Base-by-base conservation (phyloP, 2,888 invertebrate genomes). In the Sphaerophoria taeniata region DNA sequence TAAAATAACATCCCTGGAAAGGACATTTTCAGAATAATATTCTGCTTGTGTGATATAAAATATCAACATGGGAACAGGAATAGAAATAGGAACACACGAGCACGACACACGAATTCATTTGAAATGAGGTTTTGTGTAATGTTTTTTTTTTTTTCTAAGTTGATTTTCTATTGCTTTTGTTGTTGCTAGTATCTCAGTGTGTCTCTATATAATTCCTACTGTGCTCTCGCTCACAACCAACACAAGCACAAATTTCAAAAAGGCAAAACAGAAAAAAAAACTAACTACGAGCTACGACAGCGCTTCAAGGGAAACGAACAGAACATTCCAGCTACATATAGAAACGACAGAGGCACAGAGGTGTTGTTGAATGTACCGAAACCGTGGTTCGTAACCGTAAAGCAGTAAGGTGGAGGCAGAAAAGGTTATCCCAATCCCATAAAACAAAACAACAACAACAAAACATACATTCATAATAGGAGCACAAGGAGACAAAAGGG, bases 251-350 rank as follows among this genome's bases (percentile, higher is more conserved):
- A 78, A 60, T 51, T 53, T 36, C 33, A 45, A 65, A 12, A 71
- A 73, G 70, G 72, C 79, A 76, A 85, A 7, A 6, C 2, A 43
- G 11, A 3, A 43, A 6, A 43, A 43, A 43, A 71, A 73, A 73
- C 70, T 76, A 76, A 85, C 80, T 80, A 80, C 80, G 53, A 85
- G 80, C 85, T n/a, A n/a, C n/a, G n/a, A n/a, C n/a, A n/a, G n/a
- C n/a, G 80, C 85, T 49, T 60, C 60, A 80, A 80, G 85, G 80
- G 85, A 80, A n/a, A n/a, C n/a, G 73, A 36, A 63, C 45, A 56
- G 51, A 55, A 63, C 69, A 53, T 53, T 36, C 11, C 39, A 43
- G 39, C 39, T 43, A 36, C 6, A 6, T 7, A 43, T 36, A 36
- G 36, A 4, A 36, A 34, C 36, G 16, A 5, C 49, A 14, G 16